A percentile compares a stretch with the other conserved stretches of the same genome.
phyloP scores from a whole-genome alignment of 2,113 vertebrate genomes.

The Microtus ochrogaster region DNA sequence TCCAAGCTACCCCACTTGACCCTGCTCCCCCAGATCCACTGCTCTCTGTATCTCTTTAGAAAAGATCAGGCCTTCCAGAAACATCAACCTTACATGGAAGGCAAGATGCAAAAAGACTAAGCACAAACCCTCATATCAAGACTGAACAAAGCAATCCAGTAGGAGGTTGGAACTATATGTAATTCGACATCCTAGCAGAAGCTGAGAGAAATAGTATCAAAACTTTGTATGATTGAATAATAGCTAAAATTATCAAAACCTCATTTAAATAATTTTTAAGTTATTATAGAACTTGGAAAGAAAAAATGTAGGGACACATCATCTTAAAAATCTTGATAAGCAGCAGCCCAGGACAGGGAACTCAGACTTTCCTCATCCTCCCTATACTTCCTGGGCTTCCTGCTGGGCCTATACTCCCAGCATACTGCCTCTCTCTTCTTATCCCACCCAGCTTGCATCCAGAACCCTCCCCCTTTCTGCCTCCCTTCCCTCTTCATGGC shows the following conservation, averaged over 20 bases:
- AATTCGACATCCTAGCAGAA: background rate
- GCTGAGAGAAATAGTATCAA: background rate
- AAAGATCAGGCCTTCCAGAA: background rate
- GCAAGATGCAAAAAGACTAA: background rate
- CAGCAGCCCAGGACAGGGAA: too few species aligned
- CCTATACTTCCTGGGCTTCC: too few species aligned
- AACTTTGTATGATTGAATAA: background rate
- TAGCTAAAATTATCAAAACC: background rate
- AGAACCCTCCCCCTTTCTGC: too few species aligned
- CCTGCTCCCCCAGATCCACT: background rate
- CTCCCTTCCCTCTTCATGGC: too few species aligned
- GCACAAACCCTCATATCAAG: background rate
- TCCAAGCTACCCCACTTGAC: background rate
- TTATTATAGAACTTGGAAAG: background rate
- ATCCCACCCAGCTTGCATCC: too few species aligned
- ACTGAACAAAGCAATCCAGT: background rate
- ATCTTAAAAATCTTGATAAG: too few species aligned
- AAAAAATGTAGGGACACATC: too few species aligned
- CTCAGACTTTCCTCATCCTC: too few species aligned
- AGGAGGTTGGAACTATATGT: background rate
- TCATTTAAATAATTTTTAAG: background rate
- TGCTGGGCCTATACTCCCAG: too few species aligned
- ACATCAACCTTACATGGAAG: background rate
- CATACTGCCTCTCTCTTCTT: too few species aligned
- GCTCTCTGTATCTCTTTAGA: background rate